Conservation (phyloP, 2,888 invertebrate genomes). For the Brachyptera risi region DNA sequence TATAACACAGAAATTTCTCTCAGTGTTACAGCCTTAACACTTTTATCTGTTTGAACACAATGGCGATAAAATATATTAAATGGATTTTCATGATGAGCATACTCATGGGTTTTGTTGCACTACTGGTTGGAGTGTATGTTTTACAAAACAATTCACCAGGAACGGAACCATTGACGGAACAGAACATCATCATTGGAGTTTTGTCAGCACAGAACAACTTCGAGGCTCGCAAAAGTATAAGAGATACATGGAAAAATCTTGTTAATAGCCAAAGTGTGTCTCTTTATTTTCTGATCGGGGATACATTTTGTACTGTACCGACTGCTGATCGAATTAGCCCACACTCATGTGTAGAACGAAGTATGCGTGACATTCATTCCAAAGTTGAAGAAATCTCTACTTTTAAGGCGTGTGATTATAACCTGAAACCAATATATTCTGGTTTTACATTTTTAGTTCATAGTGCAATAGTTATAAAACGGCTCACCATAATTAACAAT, state of each 20-base stretch:
- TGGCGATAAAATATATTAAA: too few species aligned
- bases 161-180: neutral
- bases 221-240: constrained; percentile 29
- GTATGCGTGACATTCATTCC: too few species aligned
- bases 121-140: too few species aligned
- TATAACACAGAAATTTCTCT: too few species aligned
- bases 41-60: too few species aligned
- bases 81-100: too few species aligned
- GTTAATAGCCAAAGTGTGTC: constrained; percentile 27
- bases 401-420: neutral
- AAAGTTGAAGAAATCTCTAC: neutral
- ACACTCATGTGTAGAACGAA: too few species aligned
- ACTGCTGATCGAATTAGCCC: constrained; percentile 31
- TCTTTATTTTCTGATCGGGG: constrained; percentile 35
- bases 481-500: constrained; percentile 19
- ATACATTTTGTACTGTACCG: constrained; percentile 33
- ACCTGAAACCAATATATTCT: constrained; percentile 11
- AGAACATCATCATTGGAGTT: constrained; percentile 13
- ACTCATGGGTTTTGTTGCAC: too few species aligned
- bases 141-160: too few species aligned
- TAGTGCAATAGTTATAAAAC: constrained; percentile 27
- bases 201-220: constrained; percentile 26
- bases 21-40: too few species aligned
- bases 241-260: constrained; percentile 36
- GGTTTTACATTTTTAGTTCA: constrained; percentile 29